These are phyloP conservation scores for Ennomos fuscantarius DNA, from an alignment of 2,888 invertebrate genomes.

Conservation along the genomic window DNA sequence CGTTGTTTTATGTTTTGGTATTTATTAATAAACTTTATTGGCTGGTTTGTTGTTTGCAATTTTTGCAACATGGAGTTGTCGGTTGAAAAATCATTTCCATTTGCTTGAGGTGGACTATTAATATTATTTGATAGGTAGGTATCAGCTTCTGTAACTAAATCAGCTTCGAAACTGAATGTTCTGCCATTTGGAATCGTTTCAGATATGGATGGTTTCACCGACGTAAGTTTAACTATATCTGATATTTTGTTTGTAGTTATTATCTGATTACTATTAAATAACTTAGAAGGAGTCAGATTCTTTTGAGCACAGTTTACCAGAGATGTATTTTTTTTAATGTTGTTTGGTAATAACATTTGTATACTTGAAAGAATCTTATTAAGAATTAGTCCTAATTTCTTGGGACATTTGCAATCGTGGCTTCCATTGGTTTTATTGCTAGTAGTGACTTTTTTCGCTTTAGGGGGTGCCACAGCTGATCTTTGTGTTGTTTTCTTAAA, in stretches of 20 bases:
- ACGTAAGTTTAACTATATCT: background rate
- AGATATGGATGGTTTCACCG: background rate
- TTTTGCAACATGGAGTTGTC: background rate
- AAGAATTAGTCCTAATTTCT: conserved; percentile 47
- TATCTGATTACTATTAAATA: no score
- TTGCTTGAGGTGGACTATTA: background rate
- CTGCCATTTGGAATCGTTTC: background rate
- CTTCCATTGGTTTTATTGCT: background rate
- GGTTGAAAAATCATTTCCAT: conserved; percentile 3
- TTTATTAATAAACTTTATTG: conserved; percentile 13
- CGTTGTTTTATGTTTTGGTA: conserved; percentile 5
- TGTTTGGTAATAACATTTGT: conserved; percentile 48
- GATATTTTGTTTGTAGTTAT: background rate
- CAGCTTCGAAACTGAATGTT: background rate
- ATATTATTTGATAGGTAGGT: background rate
- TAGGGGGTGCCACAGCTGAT: background rate
- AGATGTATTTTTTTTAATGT: background rate
- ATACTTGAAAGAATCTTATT: conserved; percentile 53
- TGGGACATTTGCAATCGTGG: conserved; percentile 55
- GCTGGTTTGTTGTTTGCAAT: conserved; percentile 1
- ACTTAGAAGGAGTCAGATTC: background rate
- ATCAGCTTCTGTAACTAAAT: background rate
- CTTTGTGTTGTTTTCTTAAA: background rate
- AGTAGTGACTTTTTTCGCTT: background rate
- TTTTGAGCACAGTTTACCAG: conserved; percentile 5